A percentile compares a stretch with the other conserved stretches of the same genome.
Conservation (phyloP, 2,888 invertebrate species). For the Drosophila borealis region DNA sequence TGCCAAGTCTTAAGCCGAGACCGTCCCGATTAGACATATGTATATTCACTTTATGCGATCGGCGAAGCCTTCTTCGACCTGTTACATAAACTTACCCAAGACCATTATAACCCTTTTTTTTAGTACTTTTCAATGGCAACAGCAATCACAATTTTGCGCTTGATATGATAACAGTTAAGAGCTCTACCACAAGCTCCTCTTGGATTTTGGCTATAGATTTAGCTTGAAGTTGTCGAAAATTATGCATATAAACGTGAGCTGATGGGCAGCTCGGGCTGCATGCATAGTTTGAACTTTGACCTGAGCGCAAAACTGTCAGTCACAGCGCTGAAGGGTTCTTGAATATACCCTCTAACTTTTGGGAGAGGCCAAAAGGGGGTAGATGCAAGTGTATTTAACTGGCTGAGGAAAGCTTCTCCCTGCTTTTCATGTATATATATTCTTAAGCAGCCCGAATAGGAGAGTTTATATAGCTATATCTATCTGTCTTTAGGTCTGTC, state of each 20-base stretch:
- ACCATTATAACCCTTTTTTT: no score
- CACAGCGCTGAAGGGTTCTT: conserved; percentile 4
- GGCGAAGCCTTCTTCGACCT: no score
- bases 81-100: no score
- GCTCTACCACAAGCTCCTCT: conserved; percentile 14
- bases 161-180: conserved; percentile 58
- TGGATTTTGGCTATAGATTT: conserved; percentile 23
- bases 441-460: no score
- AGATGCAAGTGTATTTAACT: neutral
- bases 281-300: conserved; percentile 40
- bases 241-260: conserved; percentile 17
- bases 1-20: no score
- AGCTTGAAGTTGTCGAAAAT: conserved; percentile 22
- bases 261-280: conserved; percentile 3
- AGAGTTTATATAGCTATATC: no score
- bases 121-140: conserved; percentile 1
- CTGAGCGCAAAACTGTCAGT: conserved; percentile 27
- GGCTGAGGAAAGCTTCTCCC: no score
- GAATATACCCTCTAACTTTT: neutral
- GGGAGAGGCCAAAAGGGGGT: no score
- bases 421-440: no score
- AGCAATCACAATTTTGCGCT: conserved; percentile 6
- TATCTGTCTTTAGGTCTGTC: no score
- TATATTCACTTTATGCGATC: no score
- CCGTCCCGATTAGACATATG: no score